Evolutionary conservation across 2,888 invertebrate genomes (phyloP).

Genomic region (Clitarchus hookeri): DNA sequence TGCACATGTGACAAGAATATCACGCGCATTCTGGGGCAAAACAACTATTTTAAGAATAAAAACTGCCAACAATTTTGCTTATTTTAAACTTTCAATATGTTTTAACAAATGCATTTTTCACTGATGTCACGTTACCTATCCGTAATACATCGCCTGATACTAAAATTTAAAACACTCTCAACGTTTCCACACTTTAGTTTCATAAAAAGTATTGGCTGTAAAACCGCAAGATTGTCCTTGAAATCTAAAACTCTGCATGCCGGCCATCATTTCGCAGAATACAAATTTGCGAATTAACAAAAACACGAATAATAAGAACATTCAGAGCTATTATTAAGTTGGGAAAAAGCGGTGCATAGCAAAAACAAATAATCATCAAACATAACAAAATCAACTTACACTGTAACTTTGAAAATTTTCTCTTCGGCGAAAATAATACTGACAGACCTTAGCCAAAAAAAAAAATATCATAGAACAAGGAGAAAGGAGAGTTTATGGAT

Average conservation of each 20-base stretch:
- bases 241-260: background rate
- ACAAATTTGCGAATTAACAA: background rate
- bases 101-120: background rate
- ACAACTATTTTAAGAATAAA: conserved; percentile 2
- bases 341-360: no score
- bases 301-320: background rate
- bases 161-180: background rate
- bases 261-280: background rate
- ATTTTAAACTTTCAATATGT: background rate
- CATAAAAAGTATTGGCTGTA: background rate
- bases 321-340: background rate
- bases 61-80: background rate
- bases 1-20: conserved; percentile 12
- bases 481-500: no score
- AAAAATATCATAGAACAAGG: no score
- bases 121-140: background rate
- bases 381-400: background rate
- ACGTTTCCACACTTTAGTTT: background rate
- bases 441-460: background rate
- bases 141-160: background rate
- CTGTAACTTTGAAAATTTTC: background rate
- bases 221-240: background rate
- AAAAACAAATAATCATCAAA: background rate
- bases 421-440: background rate
- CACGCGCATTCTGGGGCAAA: background rate